Evolutionary conservation across 1,140 invertebrate species (phyloP).

Genomic region (Orchesella cincta): DNA sequence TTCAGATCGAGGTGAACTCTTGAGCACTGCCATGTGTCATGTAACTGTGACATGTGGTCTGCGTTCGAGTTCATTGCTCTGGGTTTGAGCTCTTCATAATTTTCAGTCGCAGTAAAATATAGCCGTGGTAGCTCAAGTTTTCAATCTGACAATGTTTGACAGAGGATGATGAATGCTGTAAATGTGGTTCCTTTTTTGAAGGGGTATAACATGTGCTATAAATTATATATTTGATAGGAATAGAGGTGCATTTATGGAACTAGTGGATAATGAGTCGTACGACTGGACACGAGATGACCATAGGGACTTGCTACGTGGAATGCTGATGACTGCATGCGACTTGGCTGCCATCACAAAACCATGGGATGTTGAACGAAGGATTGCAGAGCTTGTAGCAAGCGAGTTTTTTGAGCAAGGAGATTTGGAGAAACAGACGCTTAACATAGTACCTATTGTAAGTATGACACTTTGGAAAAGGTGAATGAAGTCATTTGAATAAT

Average conservation of each 20-base stretch:
- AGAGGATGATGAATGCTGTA: background rate
- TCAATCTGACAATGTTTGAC: constrained; percentile 46
- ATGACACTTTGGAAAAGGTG: background rate
- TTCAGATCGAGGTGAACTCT: background rate
- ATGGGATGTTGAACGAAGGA: constrained; percentile 86
- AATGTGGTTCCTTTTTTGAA: background rate
- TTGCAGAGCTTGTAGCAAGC: constrained; percentile 82
- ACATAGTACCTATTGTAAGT: constrained; percentile 30
- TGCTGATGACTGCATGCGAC: constrained; percentile 97
- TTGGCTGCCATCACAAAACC: constrained; percentile 93
- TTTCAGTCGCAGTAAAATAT: background rate
- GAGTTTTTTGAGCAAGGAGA: constrained; percentile 90
- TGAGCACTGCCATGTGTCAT: background rate
- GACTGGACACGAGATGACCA: constrained; percentile 74
- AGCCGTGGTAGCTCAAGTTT: constrained; percentile 42
- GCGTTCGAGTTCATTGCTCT: background rate
- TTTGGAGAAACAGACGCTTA: constrained; percentile 51
- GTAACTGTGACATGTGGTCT: background rate
- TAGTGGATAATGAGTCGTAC: constrained; percentile 65
- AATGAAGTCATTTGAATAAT: constrained; percentile 6
- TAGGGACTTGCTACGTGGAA: constrained; percentile 77
- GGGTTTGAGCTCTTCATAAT: background rate
- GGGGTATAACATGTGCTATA: background rate
- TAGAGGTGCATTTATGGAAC: constrained; percentile 75
- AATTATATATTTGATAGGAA: constrained; percentile 63